Evolutionary conservation across 2,888 invertebrate species (phyloP), one percentile per base, ranked within the genome.

Genomic region (Holacanthella duospinosa): DNA sequence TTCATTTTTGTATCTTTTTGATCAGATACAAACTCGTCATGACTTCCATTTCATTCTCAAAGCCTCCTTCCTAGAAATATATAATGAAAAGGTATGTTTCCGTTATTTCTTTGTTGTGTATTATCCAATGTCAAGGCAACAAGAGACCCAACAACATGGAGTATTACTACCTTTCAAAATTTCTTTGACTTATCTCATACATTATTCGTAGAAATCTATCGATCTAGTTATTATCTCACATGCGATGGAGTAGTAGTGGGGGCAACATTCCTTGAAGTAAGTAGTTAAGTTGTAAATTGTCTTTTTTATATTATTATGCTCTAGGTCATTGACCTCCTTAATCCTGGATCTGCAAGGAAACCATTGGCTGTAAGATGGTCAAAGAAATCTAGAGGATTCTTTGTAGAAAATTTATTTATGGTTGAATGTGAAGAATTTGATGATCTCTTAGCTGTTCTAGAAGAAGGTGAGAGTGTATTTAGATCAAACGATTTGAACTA

Each of bases 401-500:
- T 93, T 77, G 94, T 95, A 3, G 95, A 95, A 77, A 95, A 95
- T 77, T 82, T 91, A n/a, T 95, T 95, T 77, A 90, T 89, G 0
- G 92, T 94, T 0, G 93, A 94, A 76, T 95, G 95, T 76, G 92
- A 93, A 76, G 88, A 92, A 74, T 79, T 93, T 56, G 94, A 94
- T 72, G 94, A 95, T 77, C 80, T 95, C 63, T 83, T 93, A 74
- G 93, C 93, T 0, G 94, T 95, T 26, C 79, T 95, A 53, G 94
- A 95, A 79, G 95, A 95, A 84, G 95, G 92, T 89, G 75, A 75
- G n/a, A n/a, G n/a, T n/a, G n/a, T n/a, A n/a, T n/a, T n/a, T n/a
- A n/a, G n/a, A n/a, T n/a, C n/a, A 76, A 64, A 36, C 25, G 29
- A 3, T 56, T n/a, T n/a, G n/a, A n/a, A n/a, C n/a, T n/a, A n/a